A percentile compares a stretch with the other conserved stretches of the same genome.
Conservation (phyloP, 2,888 invertebrate species). For the Leucophora obtusa region DNA sequence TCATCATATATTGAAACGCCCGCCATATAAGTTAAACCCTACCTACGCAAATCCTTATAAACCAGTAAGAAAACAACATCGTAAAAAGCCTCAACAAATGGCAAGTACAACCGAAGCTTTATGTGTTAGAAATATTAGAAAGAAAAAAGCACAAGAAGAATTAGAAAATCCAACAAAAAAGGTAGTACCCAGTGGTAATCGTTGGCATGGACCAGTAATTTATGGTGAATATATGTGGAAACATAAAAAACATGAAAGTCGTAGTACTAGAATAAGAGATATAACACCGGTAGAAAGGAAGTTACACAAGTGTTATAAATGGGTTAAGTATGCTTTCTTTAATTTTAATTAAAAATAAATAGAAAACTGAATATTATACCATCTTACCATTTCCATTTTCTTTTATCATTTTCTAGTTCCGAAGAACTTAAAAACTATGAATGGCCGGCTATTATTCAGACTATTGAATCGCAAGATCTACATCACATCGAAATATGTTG, state of each 20-base stretch:
- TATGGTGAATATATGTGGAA: constrained; percentile 41
- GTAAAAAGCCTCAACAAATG: not conserved
- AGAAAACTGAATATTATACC: too few relatives aligned
- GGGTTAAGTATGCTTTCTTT: constrained; percentile 49
- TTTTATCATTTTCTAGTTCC: constrained; percentile 23
- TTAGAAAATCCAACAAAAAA: constrained; percentile 49
- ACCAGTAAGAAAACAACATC: constrained; percentile 8
- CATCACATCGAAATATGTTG: constrained; percentile 85
- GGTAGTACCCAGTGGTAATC: constrained; percentile 46
- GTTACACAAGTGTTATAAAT: constrained; percentile 53
- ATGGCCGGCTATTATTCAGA: constrained; percentile 52
- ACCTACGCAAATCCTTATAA: constrained; percentile 43
- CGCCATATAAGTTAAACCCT: constrained; percentile 40
- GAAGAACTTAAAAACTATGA: constrained; percentile 43
- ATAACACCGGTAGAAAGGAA: constrained; percentile 51
- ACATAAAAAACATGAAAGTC: not conserved
- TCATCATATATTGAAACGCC: constrained; percentile 28
- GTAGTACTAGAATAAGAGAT: constrained; percentile 21
- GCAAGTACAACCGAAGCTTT: constrained; percentile 13
- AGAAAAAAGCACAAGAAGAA: constrained; percentile 49
- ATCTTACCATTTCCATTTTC: not conserved
- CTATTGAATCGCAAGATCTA: constrained; percentile 79
- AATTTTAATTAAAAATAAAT: not conserved
- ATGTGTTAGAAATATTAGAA: constrained; percentile 42
- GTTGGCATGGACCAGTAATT: constrained; percentile 53